Evolutionary conservation across 2,113 vertebrate species (phyloP), one percentile per base, ranked within the genome.

Genomic region (Symphodus melops): DNA sequence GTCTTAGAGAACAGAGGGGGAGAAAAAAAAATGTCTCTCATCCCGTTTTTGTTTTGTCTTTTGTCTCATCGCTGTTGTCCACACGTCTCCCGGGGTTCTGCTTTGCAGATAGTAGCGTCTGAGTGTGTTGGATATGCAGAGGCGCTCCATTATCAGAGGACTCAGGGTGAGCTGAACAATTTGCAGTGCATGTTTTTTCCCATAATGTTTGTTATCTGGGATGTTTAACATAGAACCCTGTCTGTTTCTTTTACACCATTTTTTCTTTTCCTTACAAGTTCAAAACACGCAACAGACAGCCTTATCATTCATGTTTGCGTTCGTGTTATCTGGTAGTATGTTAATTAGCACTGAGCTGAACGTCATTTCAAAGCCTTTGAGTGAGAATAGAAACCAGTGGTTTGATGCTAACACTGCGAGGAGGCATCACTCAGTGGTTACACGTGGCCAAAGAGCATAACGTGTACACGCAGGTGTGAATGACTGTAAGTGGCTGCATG

Each of bases 151-250:
- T 58, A 75, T 75, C 23, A 79, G 75, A 88, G 28, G 75, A 60
- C 46, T 13, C 4, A 58, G 19, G 77, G 71, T 79, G 84, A 87
- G 87, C 68, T 88, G 79, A 87, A 83, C 79, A 81, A 75, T 68
- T 25, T 87, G 83, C 51, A 53, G 48, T 73, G 48, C 84, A 86
- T 88, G 72, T 86, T 79, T 68, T 68, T 86, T 82, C 81, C 75
- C 81, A 79, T 86, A 83, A 77, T 89, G 58, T 66, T 33, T 52
- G 59, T 65, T 79, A 77, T 87, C 81, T 55, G 28, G 71, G 56
- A 75, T 72, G 60, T 59, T 66, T 21, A 68, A 36, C 82, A 66
- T 16, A 51, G 13, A 55, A 65, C 49, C 69, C 63, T n/a, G 57
- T 42, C 63, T 20, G 0, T 67, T 62, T 75, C 41, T 63, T 77